Evolutionary conservation across 2,797 vertebrate species (phyloP).

Genomic region (Holocentrus rufus): DNA sequence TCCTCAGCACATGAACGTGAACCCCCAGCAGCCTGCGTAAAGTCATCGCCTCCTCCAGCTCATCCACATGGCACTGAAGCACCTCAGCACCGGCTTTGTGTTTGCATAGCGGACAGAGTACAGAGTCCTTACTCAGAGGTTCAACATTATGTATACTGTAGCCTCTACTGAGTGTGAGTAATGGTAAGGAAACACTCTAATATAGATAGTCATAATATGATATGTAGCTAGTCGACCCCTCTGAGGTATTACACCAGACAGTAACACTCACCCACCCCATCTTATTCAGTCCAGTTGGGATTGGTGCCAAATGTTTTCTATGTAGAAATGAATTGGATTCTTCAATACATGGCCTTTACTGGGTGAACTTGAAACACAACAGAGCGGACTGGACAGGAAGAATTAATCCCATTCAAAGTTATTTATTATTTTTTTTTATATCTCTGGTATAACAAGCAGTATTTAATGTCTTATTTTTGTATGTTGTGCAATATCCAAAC

Average conservation of each 20-base stretch:
- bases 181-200: conserved; percentile 68
- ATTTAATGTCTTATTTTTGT: conserved; percentile 92
- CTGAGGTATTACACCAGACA: conserved; percentile 47
- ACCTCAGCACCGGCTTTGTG: conserved; percentile 5
- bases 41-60: neutral
- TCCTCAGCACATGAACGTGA: conserved; percentile 93
- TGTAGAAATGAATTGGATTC: conserved; percentile 62
- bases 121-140: conserved; percentile 23
- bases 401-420: conserved; percentile 44
- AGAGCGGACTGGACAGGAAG: conserved; percentile 84
- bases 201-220: conserved; percentile 70
- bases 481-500: conserved; percentile 93
- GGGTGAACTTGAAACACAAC: conserved; percentile 82
- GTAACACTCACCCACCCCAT: conserved; percentile 48
- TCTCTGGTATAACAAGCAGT: conserved; percentile 85
- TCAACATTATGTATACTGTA: conserved; percentile 39
- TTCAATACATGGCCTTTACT: conserved; percentile 83
- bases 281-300: conserved; percentile 52
- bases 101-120: conserved; percentile 16
- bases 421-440: conserved; percentile 80
- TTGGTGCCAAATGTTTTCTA: conserved; percentile 78
- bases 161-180: conserved; percentile 44
- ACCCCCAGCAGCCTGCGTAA: conserved; percentile 95
- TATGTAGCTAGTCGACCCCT: conserved; percentile 65
- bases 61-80: conserved; percentile 7